A percentile compares a stretch with the other conserved stretches of the same genome.
Conservation (phyloP, 2,888 invertebrate genomes). For the Agonopterix subpropinquella region DNA sequence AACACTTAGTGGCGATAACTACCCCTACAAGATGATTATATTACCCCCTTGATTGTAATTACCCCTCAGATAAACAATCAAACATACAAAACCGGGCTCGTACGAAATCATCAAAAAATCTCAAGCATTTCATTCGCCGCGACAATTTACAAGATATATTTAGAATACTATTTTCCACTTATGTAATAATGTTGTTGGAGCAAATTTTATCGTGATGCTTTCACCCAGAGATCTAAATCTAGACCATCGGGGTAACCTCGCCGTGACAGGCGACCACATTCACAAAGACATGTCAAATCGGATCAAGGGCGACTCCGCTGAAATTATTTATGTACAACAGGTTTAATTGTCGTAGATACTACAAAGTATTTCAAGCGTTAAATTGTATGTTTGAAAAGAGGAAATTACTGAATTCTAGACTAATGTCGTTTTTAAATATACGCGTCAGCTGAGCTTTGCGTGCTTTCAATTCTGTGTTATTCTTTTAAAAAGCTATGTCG, state of each 20-base stretch:
- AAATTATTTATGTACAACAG: conserved; percentile 6
- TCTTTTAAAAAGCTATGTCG: too few species aligned
- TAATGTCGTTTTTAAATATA: background rate
- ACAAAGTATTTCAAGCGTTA: background rate
- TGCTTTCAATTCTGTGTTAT: too few species aligned
- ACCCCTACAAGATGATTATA: too few species aligned
- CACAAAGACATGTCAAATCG: conserved; percentile 3
- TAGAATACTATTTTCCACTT: too few species aligned
- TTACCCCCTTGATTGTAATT: too few species aligned
- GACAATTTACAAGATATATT: too few species aligned
- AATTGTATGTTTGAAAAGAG: background rate
- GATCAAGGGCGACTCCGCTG: conserved; percentile 5
- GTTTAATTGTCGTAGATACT: conserved; percentile 3
- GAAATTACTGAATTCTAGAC: background rate
- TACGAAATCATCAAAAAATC: too few species aligned
- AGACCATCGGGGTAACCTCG: background rate
- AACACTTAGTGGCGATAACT: too few species aligned
- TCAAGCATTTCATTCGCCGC: too few species aligned
- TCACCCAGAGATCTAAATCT: conserved; percentile 3
- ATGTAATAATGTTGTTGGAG: background rate
- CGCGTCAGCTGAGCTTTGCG: too few species aligned
- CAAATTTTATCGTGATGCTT: background rate
- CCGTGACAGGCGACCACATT: background rate
- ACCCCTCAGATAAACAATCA: too few species aligned
- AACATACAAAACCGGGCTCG: too few species aligned